Base-by-base conservation (phyloP, 2,888 invertebrate genomes). In the Drosophila recens region DNA sequence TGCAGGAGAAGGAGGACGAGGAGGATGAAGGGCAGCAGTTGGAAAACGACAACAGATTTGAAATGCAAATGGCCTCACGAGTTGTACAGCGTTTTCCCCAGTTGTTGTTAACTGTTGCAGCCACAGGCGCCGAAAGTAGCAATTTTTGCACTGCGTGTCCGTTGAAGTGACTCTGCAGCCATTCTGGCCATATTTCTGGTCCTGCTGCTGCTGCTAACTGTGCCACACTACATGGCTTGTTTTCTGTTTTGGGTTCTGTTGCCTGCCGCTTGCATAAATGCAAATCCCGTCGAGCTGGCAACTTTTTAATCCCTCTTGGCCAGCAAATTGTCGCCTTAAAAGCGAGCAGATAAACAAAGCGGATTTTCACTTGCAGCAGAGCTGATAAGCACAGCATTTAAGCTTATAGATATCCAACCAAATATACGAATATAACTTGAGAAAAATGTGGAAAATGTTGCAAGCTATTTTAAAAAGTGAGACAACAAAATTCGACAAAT, bases 261-360 rank as follows among this genome's bases (percentile, higher is more conserved):
- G 13, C 54, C 23, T 33, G 13, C 48, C 23, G 43, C 38, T 42
- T 65, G 85, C 85, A 84, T 82, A 80, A 87, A 86, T 85, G 88
- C 75, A 85, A 88, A 86, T 75, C 65, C 72, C 72, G 49, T 53
- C 48, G 57, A 65, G 70, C 54, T 59, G 69, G 71, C 75, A 83
- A 81, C 77, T 90, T 90, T 87, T 90, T 81, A 90, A 89, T 89
- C 89, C 87, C 77, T 67, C 75, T 67, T 77, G 79, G 74, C 69
- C 78, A 67, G 83, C 89, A 80, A 83, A 89, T 83, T 83, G 89
- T 83, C 80, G 77, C 77, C 82, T 58, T 64, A 58, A 64, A 56
- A 33, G 43, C 20, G 17, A 20, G 38, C 40, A 30, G 51, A 67
- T 70, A 65, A 87, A 59, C 69, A 68, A 67, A 71, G 81, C 65